Evolutionary conservation across 2,113 vertebrate genomes (phyloP).

Genomic region (Turnix velox): DNA sequence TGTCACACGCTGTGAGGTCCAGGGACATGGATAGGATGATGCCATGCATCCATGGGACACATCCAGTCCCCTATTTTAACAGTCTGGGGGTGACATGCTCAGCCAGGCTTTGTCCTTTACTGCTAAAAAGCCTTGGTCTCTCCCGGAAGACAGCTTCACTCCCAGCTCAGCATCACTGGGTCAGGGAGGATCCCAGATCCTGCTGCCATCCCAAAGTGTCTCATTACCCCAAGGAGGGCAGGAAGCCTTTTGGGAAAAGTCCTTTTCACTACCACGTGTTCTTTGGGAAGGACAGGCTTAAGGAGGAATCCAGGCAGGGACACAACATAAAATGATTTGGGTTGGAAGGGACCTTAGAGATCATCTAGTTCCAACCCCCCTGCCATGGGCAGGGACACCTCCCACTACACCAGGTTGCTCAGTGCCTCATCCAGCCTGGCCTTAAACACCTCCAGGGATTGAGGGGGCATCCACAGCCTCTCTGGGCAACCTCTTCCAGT

Average conservation of each 20-base stretch:
- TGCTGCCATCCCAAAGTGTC: rapidly evolving
- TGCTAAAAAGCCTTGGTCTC: neutral
- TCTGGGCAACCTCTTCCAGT: no score
- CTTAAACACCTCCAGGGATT: no score
- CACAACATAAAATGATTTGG: no score
- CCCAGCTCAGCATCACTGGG: rapidly evolving
- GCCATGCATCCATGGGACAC: rapidly evolving
- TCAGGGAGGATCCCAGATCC: neutral
- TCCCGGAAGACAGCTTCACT: neutral
- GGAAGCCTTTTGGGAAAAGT: neutral
- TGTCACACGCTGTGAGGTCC: neutral
- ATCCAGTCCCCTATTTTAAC: no score
- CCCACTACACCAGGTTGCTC: no score
- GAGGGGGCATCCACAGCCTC: no score
- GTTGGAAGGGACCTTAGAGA: no score
- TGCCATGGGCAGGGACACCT: no score
- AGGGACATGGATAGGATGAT: rapidly evolving
- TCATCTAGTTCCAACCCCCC: no score
- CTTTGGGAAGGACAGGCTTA: neutral
- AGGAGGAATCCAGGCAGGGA: neutral
- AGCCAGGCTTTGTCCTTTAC: rapidly evolving
- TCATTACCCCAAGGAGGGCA: neutral
- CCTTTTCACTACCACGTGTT: rapidly evolving
- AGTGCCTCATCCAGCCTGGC: no score
- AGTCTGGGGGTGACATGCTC: neutral